Evolutionary conservation across 2,888 invertebrate genomes (phyloP).

Genomic region (Mactromeris polynyma): DNA sequence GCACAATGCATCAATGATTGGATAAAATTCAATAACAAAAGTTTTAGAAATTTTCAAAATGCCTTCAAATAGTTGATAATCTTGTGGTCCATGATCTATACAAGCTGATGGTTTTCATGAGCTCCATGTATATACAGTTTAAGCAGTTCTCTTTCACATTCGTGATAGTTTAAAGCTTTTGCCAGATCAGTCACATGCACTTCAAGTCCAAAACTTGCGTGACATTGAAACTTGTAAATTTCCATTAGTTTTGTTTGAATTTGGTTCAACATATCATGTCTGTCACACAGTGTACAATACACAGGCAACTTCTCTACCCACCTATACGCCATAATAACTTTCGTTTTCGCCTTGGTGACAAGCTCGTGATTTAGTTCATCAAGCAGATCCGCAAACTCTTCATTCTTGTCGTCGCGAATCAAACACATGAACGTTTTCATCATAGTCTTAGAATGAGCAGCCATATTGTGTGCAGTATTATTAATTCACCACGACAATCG

Average conservation of each 20-base stretch:
- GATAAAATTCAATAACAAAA: background rate
- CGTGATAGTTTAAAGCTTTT: background rate
- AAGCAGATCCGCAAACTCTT: background rate
- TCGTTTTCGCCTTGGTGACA: background rate
- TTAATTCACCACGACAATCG: too few species aligned
- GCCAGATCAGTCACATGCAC: background rate
- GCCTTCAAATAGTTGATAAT: background rate
- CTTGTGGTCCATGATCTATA: background rate
- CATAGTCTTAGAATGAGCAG: background rate
- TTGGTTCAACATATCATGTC: background rate
- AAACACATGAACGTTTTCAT: background rate
- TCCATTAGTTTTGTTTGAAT: background rate
- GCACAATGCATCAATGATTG: background rate
- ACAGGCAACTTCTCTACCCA: background rate
- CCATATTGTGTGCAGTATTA: background rate
- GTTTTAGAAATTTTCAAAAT: background rate
- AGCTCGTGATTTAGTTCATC: background rate
- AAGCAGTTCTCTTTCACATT: background rate
- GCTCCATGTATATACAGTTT: background rate
- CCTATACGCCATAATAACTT: background rate
- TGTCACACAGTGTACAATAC: background rate
- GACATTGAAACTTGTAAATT: background rate
- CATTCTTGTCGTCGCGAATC: background rate
- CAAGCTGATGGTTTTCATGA: background rate
- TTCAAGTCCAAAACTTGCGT: background rate